phyloP scores from a whole-genome alignment of 2,888 invertebrate genomes.

The Anticlea derivata region DNA sequence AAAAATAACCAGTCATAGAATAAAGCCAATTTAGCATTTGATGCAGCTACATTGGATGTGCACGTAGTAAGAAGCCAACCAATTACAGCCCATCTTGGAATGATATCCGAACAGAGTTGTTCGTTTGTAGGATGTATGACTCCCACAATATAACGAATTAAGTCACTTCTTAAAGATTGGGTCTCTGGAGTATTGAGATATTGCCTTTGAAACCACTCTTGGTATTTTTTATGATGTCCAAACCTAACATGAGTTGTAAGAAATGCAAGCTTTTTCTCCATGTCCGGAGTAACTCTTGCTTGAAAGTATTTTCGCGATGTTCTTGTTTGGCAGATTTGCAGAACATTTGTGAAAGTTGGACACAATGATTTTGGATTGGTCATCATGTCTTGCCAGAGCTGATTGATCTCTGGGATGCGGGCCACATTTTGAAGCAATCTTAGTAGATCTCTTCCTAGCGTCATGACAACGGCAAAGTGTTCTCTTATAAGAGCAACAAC shows the following conservation, averaged over 20 bases:
- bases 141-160: constrained; percentile 96
- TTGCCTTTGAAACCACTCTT: constrained; percentile 97
- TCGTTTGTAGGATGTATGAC: constrained; percentile 97
- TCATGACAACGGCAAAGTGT: constrained; percentile 94
- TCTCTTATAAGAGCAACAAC: constrained; percentile 92
- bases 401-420: constrained; percentile 93
- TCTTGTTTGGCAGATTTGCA: constrained; percentile 91
- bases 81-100: constrained; percentile 97
- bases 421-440: constrained; percentile 95
- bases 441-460: constrained; percentile 95
- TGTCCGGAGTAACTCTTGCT: constrained; percentile 94
- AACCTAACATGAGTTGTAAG: constrained; percentile 93
- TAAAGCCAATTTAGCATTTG: constrained; percentile 95
- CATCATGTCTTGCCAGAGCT: constrained; percentile 94
- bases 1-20: constrained; percentile 98
- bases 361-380: constrained; percentile 89
- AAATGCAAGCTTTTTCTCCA: constrained; percentile 95
- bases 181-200: constrained; percentile 96
- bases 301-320: constrained; percentile 94
- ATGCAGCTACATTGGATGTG: constrained; percentile 94
- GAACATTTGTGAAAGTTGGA: constrained; percentile 90
- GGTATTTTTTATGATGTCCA: constrained; percentile 95
- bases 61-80: constrained; percentile 96
- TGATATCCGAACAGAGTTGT: constrained; percentile 95
- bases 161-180: constrained; percentile 94